These are phyloP conservation scores for Saturnia japonica DNA, from an alignment of 2,888 invertebrate species.

Conservation along the genomic window DNA sequence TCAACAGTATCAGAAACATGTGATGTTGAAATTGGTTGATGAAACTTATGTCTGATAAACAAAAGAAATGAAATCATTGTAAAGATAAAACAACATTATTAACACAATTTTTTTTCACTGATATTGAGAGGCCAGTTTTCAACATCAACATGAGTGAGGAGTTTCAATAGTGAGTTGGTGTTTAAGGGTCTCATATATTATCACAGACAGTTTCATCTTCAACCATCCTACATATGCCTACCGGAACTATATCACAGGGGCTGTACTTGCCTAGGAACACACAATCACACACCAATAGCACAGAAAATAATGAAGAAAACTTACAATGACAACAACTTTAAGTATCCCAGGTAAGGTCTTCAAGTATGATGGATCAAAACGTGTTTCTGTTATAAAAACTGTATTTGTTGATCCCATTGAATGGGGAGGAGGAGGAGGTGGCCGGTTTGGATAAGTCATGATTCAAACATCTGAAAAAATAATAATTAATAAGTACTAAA, in stretches of 20 bases:
- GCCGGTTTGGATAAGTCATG: conserved; percentile 59
- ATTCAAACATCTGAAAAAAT: conserved; percentile 8
- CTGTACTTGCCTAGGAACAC: neutral
- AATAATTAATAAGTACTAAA: no score
- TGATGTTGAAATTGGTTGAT: neutral
- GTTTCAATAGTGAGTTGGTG: no score
- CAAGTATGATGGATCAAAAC: conserved; percentile 65
- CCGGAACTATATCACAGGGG: neutral
- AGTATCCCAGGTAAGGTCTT: conserved; percentile 62
- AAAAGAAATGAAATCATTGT: neutral
- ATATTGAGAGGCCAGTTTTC: no score
- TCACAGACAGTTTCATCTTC: neutral
- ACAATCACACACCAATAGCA: neutral
- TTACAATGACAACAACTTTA: conserved; percentile 61
- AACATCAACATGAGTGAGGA: no score
- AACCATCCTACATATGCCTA: neutral
- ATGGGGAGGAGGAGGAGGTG: conserved; percentile 51
- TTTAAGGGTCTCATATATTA: no score
- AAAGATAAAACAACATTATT: neutral
- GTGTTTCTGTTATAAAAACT: conserved; percentile 62
- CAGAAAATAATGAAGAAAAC: conserved; percentile 32
- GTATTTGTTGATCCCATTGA: conserved; percentile 71
- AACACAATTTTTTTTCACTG: no score
- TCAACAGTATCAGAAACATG: neutral
- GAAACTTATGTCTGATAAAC: neutral